These are phyloP conservation scores for Bucorvus abyssinicus DNA, from an alignment of 2,797 vertebrate genomes.

Conservation along the genomic window DNA sequence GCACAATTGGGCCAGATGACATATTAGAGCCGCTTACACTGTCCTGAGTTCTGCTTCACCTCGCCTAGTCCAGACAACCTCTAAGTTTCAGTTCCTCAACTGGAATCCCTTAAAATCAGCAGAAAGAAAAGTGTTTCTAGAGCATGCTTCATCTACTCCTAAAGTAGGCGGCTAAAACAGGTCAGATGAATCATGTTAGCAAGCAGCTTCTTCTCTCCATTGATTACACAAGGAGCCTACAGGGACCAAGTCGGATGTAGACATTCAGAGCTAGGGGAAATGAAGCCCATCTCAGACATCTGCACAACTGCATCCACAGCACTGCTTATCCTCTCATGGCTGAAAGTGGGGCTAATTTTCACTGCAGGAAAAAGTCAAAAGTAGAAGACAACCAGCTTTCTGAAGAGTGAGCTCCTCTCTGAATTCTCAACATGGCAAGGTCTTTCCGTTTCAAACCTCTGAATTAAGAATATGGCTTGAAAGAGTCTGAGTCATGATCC, in stretches of 20 bases:
- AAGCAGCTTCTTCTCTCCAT: conserved; percentile 43
- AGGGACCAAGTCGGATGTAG: background rate
- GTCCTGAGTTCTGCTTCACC: background rate
- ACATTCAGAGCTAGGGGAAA: background rate
- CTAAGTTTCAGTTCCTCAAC: background rate
- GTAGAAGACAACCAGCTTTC: background rate
- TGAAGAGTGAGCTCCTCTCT: background rate
- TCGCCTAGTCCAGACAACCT: background rate
- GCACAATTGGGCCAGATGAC: background rate
- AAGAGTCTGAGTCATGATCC: background rate
- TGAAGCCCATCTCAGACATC: conserved; percentile 5
- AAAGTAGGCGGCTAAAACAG: conserved; percentile 24
- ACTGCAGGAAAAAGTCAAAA: background rate
- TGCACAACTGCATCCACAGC: background rate
- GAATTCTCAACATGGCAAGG: background rate
- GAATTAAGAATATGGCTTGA: background rate
- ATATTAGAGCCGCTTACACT: background rate
- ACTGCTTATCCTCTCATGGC: background rate
- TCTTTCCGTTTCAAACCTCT: background rate
- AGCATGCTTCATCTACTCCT: background rate
- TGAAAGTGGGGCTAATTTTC: background rate
- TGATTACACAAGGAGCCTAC: conserved; percentile 25
- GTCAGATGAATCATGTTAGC: background rate
- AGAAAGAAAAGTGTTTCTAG: background rate
- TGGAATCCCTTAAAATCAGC: background rate